A percentile compares a stretch with the other conserved stretches of the same genome.
Conservation (phyloP, 2,113 vertebrate species). For the Phyllostomus discolor region DNA sequence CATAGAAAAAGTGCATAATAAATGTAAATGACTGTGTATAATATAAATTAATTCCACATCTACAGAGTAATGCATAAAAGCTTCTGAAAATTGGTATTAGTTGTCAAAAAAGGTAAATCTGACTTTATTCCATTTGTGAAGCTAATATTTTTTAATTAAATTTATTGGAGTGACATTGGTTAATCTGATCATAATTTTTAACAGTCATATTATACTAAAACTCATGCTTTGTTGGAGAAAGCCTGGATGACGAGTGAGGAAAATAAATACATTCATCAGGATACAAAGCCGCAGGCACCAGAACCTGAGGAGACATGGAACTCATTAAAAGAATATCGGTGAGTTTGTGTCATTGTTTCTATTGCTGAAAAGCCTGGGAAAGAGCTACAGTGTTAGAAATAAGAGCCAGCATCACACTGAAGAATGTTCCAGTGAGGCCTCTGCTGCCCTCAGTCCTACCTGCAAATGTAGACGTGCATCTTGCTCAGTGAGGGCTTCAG, state of each 20-base stretch:
- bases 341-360: neutral
- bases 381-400: neutral
- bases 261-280: neutral
- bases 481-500: neutral
- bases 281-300: neutral
- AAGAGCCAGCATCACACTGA: neutral
- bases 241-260: neutral
- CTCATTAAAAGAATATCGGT: neutral
- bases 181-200: neutral
- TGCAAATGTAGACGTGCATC: rapidly evolving
- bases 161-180: neutral
- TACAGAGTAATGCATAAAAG: neutral
- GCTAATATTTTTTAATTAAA: neutral
- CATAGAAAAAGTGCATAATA: neutral
- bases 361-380: neutral
- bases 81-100: neutral
- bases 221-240: neutral
- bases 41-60: neutral
- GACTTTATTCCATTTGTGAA: neutral
- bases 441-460: neutral
- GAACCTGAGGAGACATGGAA: neutral
- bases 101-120: neutral
- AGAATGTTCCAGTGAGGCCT: neutral
- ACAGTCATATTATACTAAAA: neutral
- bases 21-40: neutral